Percentiles rank a stretch among this genome's conserved stretches.
Conservation (phyloP, 2,113 vertebrate species). For the Percopsis transmontana region DNA sequence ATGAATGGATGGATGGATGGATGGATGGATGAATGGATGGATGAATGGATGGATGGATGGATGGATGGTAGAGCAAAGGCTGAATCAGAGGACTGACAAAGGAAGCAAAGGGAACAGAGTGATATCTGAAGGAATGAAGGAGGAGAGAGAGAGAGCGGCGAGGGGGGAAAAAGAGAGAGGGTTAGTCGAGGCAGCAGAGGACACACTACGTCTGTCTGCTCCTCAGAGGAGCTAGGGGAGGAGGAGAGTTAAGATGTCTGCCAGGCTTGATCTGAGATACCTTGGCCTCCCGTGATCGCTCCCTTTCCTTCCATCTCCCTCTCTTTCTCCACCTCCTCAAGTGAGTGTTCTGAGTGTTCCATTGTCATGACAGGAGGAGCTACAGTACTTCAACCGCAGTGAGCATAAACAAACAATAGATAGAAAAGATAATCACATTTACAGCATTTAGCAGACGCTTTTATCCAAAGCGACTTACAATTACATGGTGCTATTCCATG, state of each 20-base stretch:
- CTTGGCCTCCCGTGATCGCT: neutral
- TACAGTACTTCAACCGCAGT: too few relatives aligned
- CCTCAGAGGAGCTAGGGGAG: neutral
- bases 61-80: neutral
- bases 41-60: too few relatives aligned
- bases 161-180: too few relatives aligned
- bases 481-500: too few relatives aligned
- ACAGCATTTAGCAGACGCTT: too few relatives aligned
- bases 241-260: constrained; percentile 2
- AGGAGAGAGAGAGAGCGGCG: neutral
- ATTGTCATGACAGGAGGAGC: too few relatives aligned
- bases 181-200: constrained; percentile 12
- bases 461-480: too few relatives aligned
- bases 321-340: neutral
- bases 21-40: too few relatives aligned
- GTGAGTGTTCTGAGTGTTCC: too few relatives aligned
- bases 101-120: neutral
- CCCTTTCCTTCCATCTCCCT: neutral
- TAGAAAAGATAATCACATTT: too few relatives aligned
- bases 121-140: neutral
- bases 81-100: neutral
- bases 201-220: neutral
- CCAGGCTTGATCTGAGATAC: constrained; percentile 3
- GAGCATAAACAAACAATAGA: too few relatives aligned
- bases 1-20: too few relatives aligned